A percentile compares a stretch with the other conserved stretches of the same genome.
phyloP scores from a whole-genome alignment of 1,140 invertebrate genomes.

The Drosophila teissieri region DNA sequence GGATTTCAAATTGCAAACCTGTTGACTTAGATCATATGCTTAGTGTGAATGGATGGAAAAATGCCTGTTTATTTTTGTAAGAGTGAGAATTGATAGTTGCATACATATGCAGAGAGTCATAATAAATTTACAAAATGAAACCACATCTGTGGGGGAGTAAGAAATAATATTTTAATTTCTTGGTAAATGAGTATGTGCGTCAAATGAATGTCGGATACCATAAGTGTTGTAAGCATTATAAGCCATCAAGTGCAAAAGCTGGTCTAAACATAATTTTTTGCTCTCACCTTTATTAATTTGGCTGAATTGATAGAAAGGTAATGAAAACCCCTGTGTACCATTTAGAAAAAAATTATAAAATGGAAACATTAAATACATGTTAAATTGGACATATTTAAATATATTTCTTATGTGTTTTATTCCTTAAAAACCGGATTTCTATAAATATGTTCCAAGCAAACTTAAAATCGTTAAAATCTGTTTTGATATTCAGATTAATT shows the following conservation, averaged over 20 bases:
- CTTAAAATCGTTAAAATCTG: too few relatives aligned
- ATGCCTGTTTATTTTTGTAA: constrained; percentile 44
- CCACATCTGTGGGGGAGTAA: background rate
- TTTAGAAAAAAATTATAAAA: constrained; percentile 24
- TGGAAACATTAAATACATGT: constrained; percentile 34
- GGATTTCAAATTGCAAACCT: constrained; percentile 54
- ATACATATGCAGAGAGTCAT: background rate
- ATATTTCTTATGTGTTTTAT: background rate
- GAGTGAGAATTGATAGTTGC: constrained; percentile 17
- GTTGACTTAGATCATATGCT: constrained; percentile 50
- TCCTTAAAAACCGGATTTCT: too few relatives aligned
- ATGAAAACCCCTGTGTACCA: constrained; percentile 2
- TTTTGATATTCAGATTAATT: too few relatives aligned
- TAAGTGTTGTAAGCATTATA: constrained; percentile 45
- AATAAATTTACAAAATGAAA: background rate
- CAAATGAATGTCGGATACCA: constrained; percentile 1
- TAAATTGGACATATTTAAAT: constrained; percentile 32
- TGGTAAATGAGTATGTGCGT: constrained; percentile 4
- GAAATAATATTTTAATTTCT: background rate
- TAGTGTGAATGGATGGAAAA: constrained; percentile 21
- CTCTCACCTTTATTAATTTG: constrained; percentile 12
- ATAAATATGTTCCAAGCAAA: too few relatives aligned
- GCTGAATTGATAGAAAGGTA: constrained; percentile 1
- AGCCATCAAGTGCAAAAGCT: constrained; percentile 38
- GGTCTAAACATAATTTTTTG: constrained; percentile 35